Base-by-base conservation (phyloP, 1,140 invertebrate species). In the Neodiprion virginianus region DNA sequence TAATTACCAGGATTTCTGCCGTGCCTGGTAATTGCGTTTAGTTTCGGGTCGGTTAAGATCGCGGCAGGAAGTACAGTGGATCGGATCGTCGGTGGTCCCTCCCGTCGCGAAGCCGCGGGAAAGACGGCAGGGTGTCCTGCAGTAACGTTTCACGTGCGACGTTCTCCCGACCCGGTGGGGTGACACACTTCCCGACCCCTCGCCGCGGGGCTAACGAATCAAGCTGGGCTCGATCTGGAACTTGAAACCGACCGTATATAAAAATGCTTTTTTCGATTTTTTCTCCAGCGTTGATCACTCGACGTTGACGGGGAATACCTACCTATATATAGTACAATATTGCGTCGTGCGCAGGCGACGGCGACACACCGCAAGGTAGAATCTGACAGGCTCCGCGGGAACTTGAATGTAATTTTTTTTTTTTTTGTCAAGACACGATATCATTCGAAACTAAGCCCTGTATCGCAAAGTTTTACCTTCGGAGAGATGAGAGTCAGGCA, bases 151-250 rank as follows among this genome's bases (percentile, higher is more conserved):
- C 53, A 61, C 53, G 53, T 17, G n/a, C 53, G 53, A 17, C n/a
- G n/a, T 61, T 17, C 53, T 61, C 8, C 53, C 53, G 53, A 61
- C 53, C 5, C 53, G n/a, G 11, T 14, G 8, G 53, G 53, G 53
- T 61, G 53, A 61, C 53, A 61, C 53, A 61, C 53, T 61, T 61
- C 53, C 53, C n/a, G 53, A 4, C 53, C n/a, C 53, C 53, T 61
- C 53, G 53, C 53, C 53, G 53, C n/a, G 53, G 53, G 53, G 53
- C 4, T 61, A 61, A 61, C 53, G 53, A 61, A 3, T 61, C 53
- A 61, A 7, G 53, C 53, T 61, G 53, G n/a, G 53, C 53, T 61
- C 53, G 11, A 61, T 61, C 53, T 61, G 53, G 53, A 61, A 61
- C 53, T 61, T 61, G 53, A 61, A 61, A 61, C 53, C 53, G n/a